Evolutionary conservation across 2,113 vertebrate species (phyloP), one percentile per base, ranked within the genome.

Genomic region (Percopsis transmontana): DNA sequence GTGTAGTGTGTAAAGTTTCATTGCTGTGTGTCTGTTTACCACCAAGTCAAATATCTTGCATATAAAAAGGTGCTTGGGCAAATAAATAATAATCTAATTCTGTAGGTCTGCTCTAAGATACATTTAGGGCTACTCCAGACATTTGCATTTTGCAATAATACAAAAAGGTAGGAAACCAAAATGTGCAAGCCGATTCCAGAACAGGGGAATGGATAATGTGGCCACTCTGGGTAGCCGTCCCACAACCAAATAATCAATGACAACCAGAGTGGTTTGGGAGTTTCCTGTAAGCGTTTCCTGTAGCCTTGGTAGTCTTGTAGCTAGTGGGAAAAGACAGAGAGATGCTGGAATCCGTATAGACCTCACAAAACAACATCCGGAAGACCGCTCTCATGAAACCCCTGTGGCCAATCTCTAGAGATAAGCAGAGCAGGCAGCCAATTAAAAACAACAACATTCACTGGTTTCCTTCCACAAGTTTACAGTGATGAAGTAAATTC

Each of bases 291-390:
- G 40, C 13, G 44, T 42, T 39, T 8, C 44, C 14, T 58, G 38
- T 40, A 41, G 56, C 18, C n/a, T 20, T 54, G 38, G 51, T 55
- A 52, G 50, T 50, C 38, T 53, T 55, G 47, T 24, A 62, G 57
- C n/a, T 27, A 40, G 33, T 12, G 68, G 62, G 58, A 57, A 72
- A 50, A 63, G 52, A 45, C 27, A 70, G 11, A 21, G 11, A 21
- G 20, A 50, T 10, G 18, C 23, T 56, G 66, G 23, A 18, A 33
- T 70, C 62, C 21, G 19, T 65, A 57, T 68, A 76, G 62, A 69
- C 56, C 41, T 56, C 20, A 14, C 4, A 15, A 38, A 11, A 65
- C 21, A 62, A 55, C 41, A 44, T 70, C 40, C 62, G 68, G 65
- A 77, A 51, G 6, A 70, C n/a, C 2, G 33, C n/a, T 66, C 54